Evolutionary conservation across 2,113 vertebrate genomes (phyloP).

Genomic region (Meriones unguiculatus): DNA sequence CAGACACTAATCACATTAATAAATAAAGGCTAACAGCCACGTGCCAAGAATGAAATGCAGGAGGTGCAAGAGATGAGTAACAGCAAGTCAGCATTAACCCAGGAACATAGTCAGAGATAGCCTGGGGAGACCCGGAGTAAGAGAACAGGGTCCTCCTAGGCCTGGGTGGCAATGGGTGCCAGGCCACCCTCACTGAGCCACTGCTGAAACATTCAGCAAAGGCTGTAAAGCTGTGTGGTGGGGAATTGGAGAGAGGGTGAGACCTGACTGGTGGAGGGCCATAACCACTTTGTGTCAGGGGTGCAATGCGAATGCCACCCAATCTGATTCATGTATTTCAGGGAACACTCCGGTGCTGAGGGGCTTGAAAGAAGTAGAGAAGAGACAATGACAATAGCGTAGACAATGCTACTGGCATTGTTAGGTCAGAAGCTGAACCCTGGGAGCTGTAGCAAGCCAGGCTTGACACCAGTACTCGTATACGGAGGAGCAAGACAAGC

Average conservation of each 20-base stretch:
- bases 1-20: constrained; percentile 1
- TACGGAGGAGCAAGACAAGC: not conserved
- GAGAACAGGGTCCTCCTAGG: not conserved
- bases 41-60: not conserved
- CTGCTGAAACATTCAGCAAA: not conserved
- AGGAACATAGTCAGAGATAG: not conserved
- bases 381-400: not conserved
- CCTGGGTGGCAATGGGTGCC: accelerated
- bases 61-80: not conserved
- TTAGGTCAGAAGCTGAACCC: not conserved
- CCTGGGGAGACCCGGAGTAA: not conserved
- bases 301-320: not conserved
- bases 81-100: not conserved
- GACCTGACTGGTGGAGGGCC: not conserved
- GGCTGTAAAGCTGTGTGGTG: not conserved
- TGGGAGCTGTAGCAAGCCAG: not conserved
- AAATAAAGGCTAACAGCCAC: not conserved
- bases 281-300: not conserved
- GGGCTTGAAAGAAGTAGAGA: not conserved
- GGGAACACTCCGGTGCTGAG: not conserved
- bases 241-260: not conserved
- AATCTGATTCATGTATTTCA: not conserved
- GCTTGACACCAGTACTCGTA: not conserved
- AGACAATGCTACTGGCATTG: not conserved
- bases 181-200: accelerated